Conservation (phyloP, 1,140 invertebrate genomes). For the Brachionus koreanus region DNA sequence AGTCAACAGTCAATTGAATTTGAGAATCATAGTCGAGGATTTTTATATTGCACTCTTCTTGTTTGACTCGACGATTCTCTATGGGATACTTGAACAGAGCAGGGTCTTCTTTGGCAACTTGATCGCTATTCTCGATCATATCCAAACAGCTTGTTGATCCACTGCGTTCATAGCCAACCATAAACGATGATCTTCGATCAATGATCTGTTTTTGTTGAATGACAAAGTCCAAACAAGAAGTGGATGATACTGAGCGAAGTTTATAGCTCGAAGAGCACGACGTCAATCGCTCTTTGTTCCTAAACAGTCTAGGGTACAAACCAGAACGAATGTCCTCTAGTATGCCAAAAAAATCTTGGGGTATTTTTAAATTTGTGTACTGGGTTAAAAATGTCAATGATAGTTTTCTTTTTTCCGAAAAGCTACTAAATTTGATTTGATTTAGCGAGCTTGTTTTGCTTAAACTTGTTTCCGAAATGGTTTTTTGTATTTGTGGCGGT, state of each 20-base stretch:
- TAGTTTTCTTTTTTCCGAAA: constrained; percentile 10
- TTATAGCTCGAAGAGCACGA: neutral
- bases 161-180: neutral
- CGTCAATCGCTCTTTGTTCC: neutral
- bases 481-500: neutral
- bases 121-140: neutral
- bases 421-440: constrained; percentile 13
- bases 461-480: neutral
- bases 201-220: constrained; percentile 35
- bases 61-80: neutral
- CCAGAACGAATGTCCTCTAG: constrained; percentile 41
- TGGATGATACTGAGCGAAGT: neutral
- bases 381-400: constrained; percentile 38
- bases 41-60: neutral
- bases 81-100: neutral
- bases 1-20: neutral
- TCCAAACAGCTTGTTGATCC: neutral
- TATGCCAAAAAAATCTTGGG: constrained; percentile 39
- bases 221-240: constrained; percentile 31
- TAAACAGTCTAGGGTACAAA: constrained; percentile 31
- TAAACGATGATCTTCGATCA: constrained; percentile 7
- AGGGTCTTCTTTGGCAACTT: neutral
- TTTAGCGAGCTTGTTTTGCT: constrained; percentile 7
- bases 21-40: neutral
- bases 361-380: constrained; percentile 24